phyloP scores from a whole-genome alignment of 2,888 invertebrate genomes.

The Neria commutata region DNA sequence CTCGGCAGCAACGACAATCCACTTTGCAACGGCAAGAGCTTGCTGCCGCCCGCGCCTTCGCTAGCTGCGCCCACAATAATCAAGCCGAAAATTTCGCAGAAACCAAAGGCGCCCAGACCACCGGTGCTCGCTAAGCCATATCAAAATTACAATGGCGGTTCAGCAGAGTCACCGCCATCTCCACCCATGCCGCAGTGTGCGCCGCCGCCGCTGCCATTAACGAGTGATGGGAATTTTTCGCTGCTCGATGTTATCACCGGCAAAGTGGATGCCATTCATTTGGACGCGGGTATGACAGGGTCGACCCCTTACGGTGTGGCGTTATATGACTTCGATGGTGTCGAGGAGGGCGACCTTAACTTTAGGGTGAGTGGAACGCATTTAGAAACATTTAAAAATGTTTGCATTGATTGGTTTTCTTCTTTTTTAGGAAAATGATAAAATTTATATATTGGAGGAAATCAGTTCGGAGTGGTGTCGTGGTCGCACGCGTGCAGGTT shows the following conservation, averaged over 20 bases:
- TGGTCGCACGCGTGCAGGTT: conserved; percentile 71
- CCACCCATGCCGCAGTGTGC: conserved; percentile 82
- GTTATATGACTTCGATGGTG: conserved; percentile 77
- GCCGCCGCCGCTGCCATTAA: conserved; percentile 74
- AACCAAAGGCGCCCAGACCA: conserved; percentile 56
- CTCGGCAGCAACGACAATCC: conserved; percentile 68
- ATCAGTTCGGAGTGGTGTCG: conserved; percentile 82
- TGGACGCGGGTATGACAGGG: conserved; percentile 39
- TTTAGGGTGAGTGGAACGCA: conserved; percentile 72
- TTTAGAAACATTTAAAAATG: neutral
- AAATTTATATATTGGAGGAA: conserved; percentile 72
- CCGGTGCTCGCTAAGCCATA: conserved; percentile 28
- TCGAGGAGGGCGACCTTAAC: conserved; percentile 77
- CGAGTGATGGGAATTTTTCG: conserved; percentile 54
- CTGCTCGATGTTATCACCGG: conserved; percentile 57
- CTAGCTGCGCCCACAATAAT: conserved; percentile 77
- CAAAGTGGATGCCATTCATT: conserved; percentile 51
- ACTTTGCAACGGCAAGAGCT: conserved; percentile 64
- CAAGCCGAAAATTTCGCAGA: conserved; percentile 62
- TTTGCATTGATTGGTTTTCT: conserved; percentile 23
- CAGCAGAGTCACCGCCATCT: conserved; percentile 63
- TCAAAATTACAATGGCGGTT: conserved; percentile 13
- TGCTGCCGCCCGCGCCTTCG: conserved; percentile 60
- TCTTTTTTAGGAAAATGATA: conserved; percentile 71
- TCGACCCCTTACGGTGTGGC: conserved; percentile 76